phyloP scores from a whole-genome alignment of 2,113 vertebrate species.

The Epinephelus moara region DNA sequence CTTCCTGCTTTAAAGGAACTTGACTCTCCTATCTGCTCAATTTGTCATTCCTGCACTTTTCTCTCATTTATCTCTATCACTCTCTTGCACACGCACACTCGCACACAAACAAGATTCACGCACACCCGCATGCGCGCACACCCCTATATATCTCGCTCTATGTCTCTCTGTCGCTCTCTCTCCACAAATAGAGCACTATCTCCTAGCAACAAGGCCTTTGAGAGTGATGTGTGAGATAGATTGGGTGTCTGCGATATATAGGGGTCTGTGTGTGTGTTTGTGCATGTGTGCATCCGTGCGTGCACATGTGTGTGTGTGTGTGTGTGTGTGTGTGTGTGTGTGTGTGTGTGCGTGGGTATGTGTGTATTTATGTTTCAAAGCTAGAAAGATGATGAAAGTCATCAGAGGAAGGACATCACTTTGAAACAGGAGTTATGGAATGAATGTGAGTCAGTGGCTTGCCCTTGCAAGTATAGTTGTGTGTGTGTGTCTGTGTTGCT shows the following conservation, averaged over 20 bases:
- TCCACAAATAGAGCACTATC: constrained; percentile 76
- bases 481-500: no score
- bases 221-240: constrained; percentile 71
- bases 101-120: background rate
- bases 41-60: constrained; percentile 50
- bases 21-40: constrained; percentile 28
- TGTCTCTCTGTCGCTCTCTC: constrained; percentile 59
- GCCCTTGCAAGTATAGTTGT: constrained; percentile 13
- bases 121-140: background rate
- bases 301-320: constrained; percentile 16
- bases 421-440: constrained; percentile 55
- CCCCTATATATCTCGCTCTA: constrained; percentile 9
- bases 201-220: constrained; percentile 77
- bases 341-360: constrained; percentile 3
- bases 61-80: constrained; percentile 20
- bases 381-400: constrained; percentile 66
- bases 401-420: constrained; percentile 52
- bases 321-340: constrained; percentile 22
- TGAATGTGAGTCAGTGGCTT: constrained; percentile 30
- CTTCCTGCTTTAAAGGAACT: constrained; percentile 45
- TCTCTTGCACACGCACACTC: background rate
- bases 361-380: constrained; percentile 48
- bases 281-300: constrained; percentile 26
- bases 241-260: constrained; percentile 62
- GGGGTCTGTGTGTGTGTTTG: constrained; percentile 15